Conservation (phyloP, 2,797 vertebrate genomes). For the Parauchenoglanis ngamensis region DNA sequence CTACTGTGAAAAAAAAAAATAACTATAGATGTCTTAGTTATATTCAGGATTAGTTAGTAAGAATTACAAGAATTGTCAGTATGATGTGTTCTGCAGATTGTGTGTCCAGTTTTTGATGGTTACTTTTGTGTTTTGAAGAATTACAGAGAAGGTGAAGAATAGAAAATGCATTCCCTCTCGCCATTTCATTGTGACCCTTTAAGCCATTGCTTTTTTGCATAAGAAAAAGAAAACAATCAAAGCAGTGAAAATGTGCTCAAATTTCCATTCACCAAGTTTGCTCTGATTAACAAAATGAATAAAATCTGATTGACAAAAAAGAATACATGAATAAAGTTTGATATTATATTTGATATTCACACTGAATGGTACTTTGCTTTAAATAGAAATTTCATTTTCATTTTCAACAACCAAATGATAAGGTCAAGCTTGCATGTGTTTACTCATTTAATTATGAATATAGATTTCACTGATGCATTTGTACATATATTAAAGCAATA, state of each 20-base stretch:
- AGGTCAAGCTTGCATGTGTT: constrained; percentile 53
- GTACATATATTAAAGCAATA: constrained; percentile 60
- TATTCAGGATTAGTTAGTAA: constrained; percentile 70
- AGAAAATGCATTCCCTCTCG: not conserved
- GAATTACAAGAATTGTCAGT: constrained; percentile 67
- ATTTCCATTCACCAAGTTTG: constrained; percentile 74
- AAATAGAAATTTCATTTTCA: constrained; percentile 4
- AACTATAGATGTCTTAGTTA: not conserved
- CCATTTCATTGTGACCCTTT: constrained; percentile 64
- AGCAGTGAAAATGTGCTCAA: constrained; percentile 66
- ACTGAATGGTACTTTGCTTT: not conserved
- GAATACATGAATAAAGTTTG: constrained; percentile 75
- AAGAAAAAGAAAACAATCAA: constrained; percentile 54
- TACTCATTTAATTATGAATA: constrained; percentile 76
- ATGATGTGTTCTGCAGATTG: constrained; percentile 19
- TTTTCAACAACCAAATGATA: not conserved
- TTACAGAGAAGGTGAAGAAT: not conserved
- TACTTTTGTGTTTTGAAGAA: constrained; percentile 33
- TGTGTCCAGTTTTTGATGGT: constrained; percentile 40
- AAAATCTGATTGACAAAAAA: constrained; percentile 63
- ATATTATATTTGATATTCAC: constrained; percentile 56
- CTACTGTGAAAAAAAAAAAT: constrained; percentile 65
- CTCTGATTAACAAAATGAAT: constrained; percentile 63
- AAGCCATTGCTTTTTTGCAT: constrained; percentile 65
- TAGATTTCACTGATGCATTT: constrained; percentile 68